Conservation (phyloP, 2,888 invertebrate genomes). For the Eulithis testata region DNA sequence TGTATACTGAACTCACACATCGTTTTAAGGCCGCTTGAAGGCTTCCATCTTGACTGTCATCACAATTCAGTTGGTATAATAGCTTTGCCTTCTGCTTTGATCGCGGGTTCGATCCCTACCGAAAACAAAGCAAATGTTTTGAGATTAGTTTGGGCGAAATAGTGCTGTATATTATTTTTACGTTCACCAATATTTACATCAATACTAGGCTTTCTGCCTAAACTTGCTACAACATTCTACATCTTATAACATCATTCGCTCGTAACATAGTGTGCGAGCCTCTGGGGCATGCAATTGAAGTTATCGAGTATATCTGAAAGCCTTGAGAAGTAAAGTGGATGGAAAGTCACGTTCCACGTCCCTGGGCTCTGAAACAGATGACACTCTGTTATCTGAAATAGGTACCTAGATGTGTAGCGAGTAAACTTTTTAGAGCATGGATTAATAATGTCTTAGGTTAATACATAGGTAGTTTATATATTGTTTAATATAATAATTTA, state of each 20-base stretch:
- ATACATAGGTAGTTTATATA: not conserved
- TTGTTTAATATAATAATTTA: too few species aligned
- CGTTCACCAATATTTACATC: not conserved
- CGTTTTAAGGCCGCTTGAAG: too few species aligned
- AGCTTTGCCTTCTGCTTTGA: too few species aligned
- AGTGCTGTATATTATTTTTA: too few species aligned
- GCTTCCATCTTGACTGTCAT: too few species aligned
- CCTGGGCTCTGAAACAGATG: slow-evolving; percentile 14
- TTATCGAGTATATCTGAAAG: slow-evolving; percentile 19
- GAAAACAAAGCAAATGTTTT: too few species aligned
- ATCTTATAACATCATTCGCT: slow-evolving; percentile 1
- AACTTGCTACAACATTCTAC: not conserved
- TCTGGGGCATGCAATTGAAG: slow-evolving; percentile 18
- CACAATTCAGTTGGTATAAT: too few species aligned
- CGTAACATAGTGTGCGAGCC: slow-evolving; percentile 10
- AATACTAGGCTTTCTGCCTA: not conserved
- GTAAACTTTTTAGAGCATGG: not conserved
- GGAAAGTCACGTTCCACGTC: slow-evolving; percentile 16
- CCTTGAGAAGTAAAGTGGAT: slow-evolving; percentile 16
- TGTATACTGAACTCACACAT: too few species aligned
- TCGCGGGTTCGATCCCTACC: too few species aligned
- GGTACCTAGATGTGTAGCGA: not conserved
- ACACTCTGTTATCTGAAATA: not conserved
- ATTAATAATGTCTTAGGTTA: not conserved
- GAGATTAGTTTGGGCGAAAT: too few species aligned